A percentile compares a stretch with the other conserved stretches of the same genome.
Evolutionary conservation across 2,888 invertebrate genomes (phyloP).

Genomic region (Zygothrica quintamaculata): DNA sequence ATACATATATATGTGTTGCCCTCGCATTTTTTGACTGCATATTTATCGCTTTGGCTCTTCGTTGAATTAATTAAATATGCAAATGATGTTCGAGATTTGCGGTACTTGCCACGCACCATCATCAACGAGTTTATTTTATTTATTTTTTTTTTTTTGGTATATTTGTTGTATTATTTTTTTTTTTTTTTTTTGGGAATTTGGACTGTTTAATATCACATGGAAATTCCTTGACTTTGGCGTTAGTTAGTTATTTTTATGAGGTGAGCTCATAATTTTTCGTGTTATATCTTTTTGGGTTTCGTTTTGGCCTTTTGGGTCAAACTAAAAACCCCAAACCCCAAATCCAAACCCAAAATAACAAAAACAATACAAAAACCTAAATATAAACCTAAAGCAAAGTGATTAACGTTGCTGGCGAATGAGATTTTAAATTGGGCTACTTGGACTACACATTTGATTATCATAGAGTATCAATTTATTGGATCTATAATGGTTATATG

Average conservation of each 20-base stretch:
- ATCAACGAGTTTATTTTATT: slow-evolving; percentile 5
- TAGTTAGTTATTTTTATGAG: slow-evolving; percentile 75
- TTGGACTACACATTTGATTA: slow-evolving; percentile 14
- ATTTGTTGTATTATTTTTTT: not conserved
- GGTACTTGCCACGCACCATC: slow-evolving; percentile 77
- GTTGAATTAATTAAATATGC: slow-evolving; percentile 76
- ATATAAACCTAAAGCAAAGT: slow-evolving; percentile 28
- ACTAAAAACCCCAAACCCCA: too few species aligned
- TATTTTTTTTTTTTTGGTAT: not conserved
- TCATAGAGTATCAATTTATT: slow-evolving; percentile 24
- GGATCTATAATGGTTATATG: not conserved
- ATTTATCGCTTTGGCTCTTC: slow-evolving; percentile 48
- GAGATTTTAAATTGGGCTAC: slow-evolving; percentile 11
- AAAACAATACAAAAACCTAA: too few species aligned
- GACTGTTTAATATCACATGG: slow-evolving; percentile 50
- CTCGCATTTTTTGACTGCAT: slow-evolving; percentile 35
- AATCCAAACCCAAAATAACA: not conserved
- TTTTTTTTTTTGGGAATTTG: slow-evolving; percentile 51
- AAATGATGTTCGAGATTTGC: slow-evolving; percentile 65
- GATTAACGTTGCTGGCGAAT: slow-evolving; percentile 45
- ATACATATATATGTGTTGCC: slow-evolving; percentile 1
- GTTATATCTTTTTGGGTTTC: slow-evolving; percentile 32
- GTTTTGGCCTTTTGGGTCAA: slow-evolving; percentile 60
- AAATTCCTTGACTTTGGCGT: slow-evolving; percentile 64
- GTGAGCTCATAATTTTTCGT: slow-evolving; percentile 75